A percentile compares a stretch with the other conserved stretches of the same genome.
Evolutionary conservation across 2,888 invertebrate genomes (phyloP).

Genomic region (Sarcophaga caerulescens): DNA sequence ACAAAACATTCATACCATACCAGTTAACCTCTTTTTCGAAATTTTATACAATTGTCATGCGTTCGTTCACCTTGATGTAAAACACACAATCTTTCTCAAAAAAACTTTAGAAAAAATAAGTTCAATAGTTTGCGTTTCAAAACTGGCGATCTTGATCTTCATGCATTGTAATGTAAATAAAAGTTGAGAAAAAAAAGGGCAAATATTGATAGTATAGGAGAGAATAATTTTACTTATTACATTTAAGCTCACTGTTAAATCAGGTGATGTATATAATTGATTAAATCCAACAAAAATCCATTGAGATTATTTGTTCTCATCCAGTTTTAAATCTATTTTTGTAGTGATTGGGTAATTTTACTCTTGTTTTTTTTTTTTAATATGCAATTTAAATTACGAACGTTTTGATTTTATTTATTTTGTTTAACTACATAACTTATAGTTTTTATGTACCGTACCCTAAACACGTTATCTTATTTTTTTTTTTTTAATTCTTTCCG

Average conservation of each 20-base stretch:
- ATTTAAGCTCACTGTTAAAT: neutral
- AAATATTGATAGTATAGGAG: slow-evolving; percentile 15
- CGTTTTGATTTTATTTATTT: slow-evolving; percentile 5
- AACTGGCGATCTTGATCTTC: neutral
- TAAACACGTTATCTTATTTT: neutral
- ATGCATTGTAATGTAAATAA: neutral
- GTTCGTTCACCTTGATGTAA: too few species aligned
- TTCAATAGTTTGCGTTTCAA: neutral
- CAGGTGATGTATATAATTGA: slow-evolving; percentile 19
- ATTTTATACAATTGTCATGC: too few species aligned
- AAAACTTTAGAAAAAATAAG: too few species aligned
- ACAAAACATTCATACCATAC: too few species aligned
- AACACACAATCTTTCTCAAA: too few species aligned
- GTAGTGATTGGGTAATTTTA: too few species aligned
- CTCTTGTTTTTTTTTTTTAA: neutral
- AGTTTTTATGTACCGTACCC: too few species aligned
- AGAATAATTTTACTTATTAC: neutral
- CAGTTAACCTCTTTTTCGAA: too few species aligned
- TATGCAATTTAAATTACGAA: neutral
- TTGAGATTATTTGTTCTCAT: neutral
- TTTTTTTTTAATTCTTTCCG: neutral
- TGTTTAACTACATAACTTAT: too few species aligned
- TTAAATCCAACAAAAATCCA: neutral
- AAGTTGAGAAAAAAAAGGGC: slow-evolving; percentile 22
- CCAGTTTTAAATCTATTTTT: neutral